Evolutionary conservation across 2,888 invertebrate species (phyloP).

Genomic region (Antheraea assamensis): DNA sequence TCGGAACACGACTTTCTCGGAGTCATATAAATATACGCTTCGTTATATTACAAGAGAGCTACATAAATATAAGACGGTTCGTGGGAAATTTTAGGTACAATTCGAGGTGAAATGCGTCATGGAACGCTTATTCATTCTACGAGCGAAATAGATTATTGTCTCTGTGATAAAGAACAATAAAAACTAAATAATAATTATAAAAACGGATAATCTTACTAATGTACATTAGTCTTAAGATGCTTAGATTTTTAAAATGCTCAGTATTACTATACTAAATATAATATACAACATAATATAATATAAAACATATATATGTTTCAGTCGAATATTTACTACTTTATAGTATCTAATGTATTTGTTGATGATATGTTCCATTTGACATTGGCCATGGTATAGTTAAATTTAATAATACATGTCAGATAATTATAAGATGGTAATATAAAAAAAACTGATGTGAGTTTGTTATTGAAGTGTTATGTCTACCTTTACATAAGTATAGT

Average conservation of each 20-base stretch:
- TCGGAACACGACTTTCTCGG: slow-evolving; percentile 61
- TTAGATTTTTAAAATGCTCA: not conserved
- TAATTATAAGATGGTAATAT: not conserved
- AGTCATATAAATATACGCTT: slow-evolving; percentile 69
- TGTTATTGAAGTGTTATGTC: not conserved
- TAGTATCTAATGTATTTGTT: not conserved
- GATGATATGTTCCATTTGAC: not conserved
- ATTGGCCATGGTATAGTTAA: not conserved
- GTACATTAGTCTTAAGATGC: not conserved
- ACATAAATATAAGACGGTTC: slow-evolving; percentile 54
- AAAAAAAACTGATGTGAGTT: not conserved
- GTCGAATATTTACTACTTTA: not conserved
- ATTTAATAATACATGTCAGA: not conserved
- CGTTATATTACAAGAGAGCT: slow-evolving; percentile 52
- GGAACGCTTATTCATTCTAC: slow-evolving; percentile 22
- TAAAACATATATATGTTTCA: not conserved
- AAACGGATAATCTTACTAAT: not conserved
- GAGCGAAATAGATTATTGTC: slow-evolving; percentile 24
- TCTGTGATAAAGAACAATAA: slow-evolving; percentile 25
- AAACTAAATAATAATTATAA: not conserved
- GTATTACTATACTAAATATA: not conserved
- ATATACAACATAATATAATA: not conserved
- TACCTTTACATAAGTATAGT: not conserved
- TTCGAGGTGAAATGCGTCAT: slow-evolving; percentile 47
- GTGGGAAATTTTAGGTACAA: slow-evolving; percentile 45